These are phyloP conservation scores for Charadrius vociferus DNA, from an alignment of 2,113 vertebrate genomes.

Conservation along the genomic window DNA sequence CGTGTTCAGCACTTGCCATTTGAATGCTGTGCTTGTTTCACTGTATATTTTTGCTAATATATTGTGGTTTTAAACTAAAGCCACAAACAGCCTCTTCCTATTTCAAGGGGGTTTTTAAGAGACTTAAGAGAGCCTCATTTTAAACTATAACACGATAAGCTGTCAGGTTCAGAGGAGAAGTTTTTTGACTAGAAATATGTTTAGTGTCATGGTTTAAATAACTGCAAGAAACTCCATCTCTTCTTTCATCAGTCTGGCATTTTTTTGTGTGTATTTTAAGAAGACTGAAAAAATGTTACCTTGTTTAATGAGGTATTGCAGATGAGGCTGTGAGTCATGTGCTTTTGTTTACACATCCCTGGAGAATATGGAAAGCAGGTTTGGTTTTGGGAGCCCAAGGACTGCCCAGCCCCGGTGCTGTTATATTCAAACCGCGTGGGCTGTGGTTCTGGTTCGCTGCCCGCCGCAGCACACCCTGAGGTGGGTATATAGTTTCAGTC, in stretches of 20 bases:
- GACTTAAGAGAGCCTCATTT: slow-evolving; percentile 49
- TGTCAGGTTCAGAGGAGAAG: slow-evolving; percentile 44
- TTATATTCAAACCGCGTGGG: neutral
- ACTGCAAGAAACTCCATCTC: slow-evolving; percentile 41
- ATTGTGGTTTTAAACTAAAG: slow-evolving; percentile 50
- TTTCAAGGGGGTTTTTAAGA: slow-evolving; percentile 22
- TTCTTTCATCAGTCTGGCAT: slow-evolving; percentile 40
- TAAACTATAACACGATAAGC: slow-evolving; percentile 55
- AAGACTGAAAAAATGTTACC: slow-evolving; percentile 23
- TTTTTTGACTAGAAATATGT: slow-evolving; percentile 35
- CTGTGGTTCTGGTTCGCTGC: neutral
- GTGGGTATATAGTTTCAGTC: neutral
- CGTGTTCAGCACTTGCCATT: neutral
- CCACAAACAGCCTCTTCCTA: slow-evolving; percentile 43
- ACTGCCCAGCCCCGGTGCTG: neutral
- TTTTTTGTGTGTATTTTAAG: slow-evolving; percentile 13
- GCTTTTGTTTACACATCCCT: slow-evolving; percentile 34
- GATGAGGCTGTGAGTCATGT: slow-evolving; percentile 19
- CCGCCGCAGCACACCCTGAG: neutral
- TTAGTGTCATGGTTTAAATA: slow-evolving; percentile 44
- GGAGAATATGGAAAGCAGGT: neutral
- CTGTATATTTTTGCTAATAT: slow-evolving; percentile 32
- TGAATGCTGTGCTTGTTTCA: neutral
- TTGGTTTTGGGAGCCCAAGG: neutral
- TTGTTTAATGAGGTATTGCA: slow-evolving; percentile 58